These are phyloP conservation scores for Cherax quadricarinatus DNA, from an alignment of 1,140 invertebrate genomes.

Conservation along the genomic window DNA sequence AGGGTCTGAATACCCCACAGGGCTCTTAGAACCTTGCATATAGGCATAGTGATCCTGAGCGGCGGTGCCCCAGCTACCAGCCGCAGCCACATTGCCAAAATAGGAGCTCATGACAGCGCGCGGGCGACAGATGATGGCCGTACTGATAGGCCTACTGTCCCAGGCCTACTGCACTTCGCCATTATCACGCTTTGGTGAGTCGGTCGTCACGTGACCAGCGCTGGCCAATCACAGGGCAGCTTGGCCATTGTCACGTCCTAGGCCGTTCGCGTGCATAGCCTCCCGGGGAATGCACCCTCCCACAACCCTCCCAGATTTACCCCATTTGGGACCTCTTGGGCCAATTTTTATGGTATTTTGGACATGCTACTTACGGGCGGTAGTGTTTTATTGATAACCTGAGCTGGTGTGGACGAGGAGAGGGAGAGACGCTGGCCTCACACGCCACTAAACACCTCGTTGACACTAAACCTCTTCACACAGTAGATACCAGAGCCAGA, in stretches of 20 bases:
- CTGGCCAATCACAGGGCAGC: slow-evolving; percentile 56
- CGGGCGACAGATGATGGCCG: slow-evolving; percentile 70
- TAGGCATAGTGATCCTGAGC: slow-evolving; percentile 54
- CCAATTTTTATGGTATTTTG: slow-evolving; percentile 63
- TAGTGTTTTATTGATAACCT: slow-evolving; percentile 53
- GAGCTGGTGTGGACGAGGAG: slow-evolving; percentile 37
- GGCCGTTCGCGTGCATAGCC: slow-evolving; percentile 56
- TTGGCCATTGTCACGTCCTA: slow-evolving; percentile 60
- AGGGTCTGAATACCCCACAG: slow-evolving; percentile 29
- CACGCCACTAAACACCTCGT: neutral
- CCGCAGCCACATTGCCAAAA: slow-evolving; percentile 55
- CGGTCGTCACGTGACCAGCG: slow-evolving; percentile 63
- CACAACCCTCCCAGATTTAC: slow-evolving; percentile 26
- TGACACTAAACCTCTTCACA: neutral
- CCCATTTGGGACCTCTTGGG: slow-evolving; percentile 35
- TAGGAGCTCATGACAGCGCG: slow-evolving; percentile 67
- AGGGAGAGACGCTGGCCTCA: neutral
- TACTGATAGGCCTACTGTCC: slow-evolving; percentile 69
- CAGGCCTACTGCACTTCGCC: slow-evolving; percentile 69
- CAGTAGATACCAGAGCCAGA: too few relatives aligned
- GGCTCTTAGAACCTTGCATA: slow-evolving; percentile 28
- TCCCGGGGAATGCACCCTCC: slow-evolving; percentile 38
- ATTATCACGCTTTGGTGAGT: slow-evolving; percentile 67
- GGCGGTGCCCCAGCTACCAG: slow-evolving; percentile 39
- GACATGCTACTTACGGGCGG: slow-evolving; percentile 52